Conservation (phyloP, 1,140 invertebrate species). For the Ooceraea biroi region DNA sequence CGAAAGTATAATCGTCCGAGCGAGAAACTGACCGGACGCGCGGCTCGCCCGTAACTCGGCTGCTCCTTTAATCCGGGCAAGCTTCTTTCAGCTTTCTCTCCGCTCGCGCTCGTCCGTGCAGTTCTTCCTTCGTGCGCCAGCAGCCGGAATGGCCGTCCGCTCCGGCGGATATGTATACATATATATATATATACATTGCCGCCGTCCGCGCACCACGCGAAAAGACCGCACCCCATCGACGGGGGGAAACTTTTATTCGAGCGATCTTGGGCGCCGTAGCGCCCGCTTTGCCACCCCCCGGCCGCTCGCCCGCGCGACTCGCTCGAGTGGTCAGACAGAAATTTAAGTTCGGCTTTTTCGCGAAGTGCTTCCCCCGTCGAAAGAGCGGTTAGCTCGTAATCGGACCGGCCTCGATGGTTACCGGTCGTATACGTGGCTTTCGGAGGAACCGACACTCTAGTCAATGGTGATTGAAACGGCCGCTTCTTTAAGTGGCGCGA, state of each 20-base stretch:
- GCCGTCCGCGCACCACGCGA: conserved; percentile 23
- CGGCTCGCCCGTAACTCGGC: conserved; percentile 19
- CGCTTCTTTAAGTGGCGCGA: conserved; percentile 50
- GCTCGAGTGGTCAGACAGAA: conserved; percentile 69
- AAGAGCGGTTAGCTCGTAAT: conserved; percentile 48
- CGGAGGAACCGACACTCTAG: conserved; percentile 65
- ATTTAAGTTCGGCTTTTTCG: conserved; percentile 75
- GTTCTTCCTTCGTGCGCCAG: conserved; percentile 45
- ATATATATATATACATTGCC: conserved; percentile 38
- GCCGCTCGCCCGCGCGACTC: conserved; percentile 43
- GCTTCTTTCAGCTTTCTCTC: conserved; percentile 46
- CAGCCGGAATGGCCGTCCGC: conserved; percentile 11
- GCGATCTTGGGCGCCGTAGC: conserved; percentile 20
- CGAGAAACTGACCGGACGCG: conserved; percentile 69
- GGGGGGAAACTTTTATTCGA: conserved; percentile 57
- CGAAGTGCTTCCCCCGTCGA: conserved; percentile 32
- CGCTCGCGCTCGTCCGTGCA: conserved; percentile 33
- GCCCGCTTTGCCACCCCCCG: no score
- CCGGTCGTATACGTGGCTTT: conserved; percentile 54
- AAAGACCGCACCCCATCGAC: conserved; percentile 14
- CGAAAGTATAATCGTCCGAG: conserved; percentile 82
- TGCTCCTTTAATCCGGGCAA: conserved; percentile 59
- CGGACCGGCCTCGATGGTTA: conserved; percentile 45
- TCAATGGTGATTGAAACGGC: conserved; percentile 60
- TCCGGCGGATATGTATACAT: conserved; percentile 57